phyloP scores from a whole-genome alignment of 2,888 invertebrate species.

The Andrena camellia region DNA sequence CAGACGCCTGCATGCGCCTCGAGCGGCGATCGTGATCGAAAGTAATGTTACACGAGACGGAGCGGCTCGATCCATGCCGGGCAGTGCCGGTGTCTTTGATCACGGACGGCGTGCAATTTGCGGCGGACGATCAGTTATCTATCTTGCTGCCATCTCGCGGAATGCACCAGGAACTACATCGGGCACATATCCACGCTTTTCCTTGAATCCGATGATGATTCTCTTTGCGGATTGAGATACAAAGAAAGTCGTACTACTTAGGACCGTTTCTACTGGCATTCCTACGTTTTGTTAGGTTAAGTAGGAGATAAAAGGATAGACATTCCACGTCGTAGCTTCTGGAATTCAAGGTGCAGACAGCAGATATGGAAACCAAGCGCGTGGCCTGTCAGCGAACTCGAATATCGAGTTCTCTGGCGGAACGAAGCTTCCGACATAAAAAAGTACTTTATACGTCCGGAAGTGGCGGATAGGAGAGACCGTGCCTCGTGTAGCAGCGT shows the following conservation, averaged over 20 bases:
- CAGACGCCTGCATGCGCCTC: slow-evolving; percentile 82
- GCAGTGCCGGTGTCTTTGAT: slow-evolving; percentile 5
- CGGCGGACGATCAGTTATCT: not conserved
- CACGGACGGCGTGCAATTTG: not conserved
- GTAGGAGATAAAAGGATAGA: too few relatives aligned
- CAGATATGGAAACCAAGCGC: not conserved
- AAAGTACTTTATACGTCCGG: slow-evolving; percentile 46
- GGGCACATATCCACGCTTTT: not conserved
- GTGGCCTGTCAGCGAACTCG: not conserved
- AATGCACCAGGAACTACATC: not conserved
- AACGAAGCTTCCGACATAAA: slow-evolving; percentile 37
- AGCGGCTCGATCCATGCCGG: not conserved
- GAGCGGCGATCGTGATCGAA: slow-evolving; percentile 74
- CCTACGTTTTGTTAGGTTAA: too few relatives aligned
- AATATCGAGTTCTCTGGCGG: not conserved
- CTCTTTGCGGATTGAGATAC: not conserved
- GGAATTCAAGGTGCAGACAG: not conserved
- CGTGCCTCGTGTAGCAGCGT: slow-evolving; percentile 80
- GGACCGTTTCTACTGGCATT: too few relatives aligned
- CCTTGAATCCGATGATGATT: not conserved
- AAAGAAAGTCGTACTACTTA: not conserved
- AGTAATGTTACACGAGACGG: slow-evolving; percentile 79
- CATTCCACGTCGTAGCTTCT: not conserved
- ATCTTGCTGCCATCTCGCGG: not conserved
- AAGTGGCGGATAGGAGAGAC: slow-evolving; percentile 43